Percentiles rank a stretch among this genome's conserved stretches.
phyloP scores from a whole-genome alignment of 2,113 vertebrate genomes.

The Varanus komodoensis region DNA sequence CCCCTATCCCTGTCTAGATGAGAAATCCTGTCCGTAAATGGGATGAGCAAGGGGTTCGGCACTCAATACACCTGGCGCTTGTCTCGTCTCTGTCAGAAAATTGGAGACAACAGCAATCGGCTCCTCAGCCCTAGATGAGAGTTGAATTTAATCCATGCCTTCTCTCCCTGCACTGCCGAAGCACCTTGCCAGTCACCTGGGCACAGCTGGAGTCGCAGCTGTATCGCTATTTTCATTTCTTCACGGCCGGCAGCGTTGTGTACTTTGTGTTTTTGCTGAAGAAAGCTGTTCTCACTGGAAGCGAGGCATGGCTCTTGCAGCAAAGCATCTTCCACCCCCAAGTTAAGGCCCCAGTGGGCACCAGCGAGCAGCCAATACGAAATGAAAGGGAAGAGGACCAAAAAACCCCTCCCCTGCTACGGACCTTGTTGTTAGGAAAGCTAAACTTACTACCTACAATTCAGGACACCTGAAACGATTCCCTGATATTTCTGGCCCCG shows the following conservation, averaged over 20 bases:
- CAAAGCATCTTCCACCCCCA: not conserved
- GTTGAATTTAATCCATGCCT: not conserved
- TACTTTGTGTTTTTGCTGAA: not conserved
- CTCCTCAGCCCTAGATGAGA: not conserved
- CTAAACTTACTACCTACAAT: not conserved
- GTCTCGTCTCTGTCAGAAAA: not conserved
- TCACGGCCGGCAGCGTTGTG: too few species aligned
- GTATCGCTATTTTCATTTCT: not conserved
- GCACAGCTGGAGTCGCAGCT: not conserved
- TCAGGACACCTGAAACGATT: not conserved
- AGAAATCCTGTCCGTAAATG: not conserved
- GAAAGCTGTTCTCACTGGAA: not conserved
- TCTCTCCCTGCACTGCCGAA: not conserved
- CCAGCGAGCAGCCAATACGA: not conserved
- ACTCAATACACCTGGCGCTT: not conserved
- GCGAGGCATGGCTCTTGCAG: not conserved
- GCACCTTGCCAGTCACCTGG: not conserved
- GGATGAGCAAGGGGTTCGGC: not conserved
- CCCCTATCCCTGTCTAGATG: not conserved
- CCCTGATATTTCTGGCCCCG: too few species aligned
- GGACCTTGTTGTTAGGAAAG: not conserved
- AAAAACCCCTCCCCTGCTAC: not conserved
- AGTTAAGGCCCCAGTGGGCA: not conserved
- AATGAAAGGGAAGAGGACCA: not conserved
- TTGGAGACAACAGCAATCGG: not conserved